Evolutionary conservation across 2,888 invertebrate species (phyloP).

Genomic region (Synanthedon andrenaeformis): DNA sequence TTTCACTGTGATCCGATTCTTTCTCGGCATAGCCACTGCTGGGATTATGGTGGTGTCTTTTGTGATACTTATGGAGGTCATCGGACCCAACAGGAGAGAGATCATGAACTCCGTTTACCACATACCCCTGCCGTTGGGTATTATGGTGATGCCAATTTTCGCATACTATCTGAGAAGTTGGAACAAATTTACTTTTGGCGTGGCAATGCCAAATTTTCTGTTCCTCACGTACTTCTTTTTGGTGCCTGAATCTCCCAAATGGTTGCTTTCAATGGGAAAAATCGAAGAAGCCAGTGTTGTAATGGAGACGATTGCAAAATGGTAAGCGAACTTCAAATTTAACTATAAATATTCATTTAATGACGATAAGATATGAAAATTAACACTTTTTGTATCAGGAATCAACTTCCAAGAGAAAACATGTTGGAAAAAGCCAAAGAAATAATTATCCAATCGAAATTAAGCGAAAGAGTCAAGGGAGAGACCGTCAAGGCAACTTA

Average conservation of each 20-base stretch:
- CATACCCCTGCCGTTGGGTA: conserved; percentile 69
- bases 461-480: background rate
- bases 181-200: conserved; percentile 67
- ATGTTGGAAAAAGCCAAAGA: background rate
- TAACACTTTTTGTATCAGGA: background rate
- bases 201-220: conserved; percentile 59
- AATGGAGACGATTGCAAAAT: conserved; percentile 66
- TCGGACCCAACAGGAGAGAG: conserved; percentile 43
- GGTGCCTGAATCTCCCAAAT: conserved; percentile 77
- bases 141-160: conserved; percentile 60
- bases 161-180: conserved; percentile 69
- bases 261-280: conserved; percentile 73
- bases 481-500: background rate
- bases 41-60: conserved; percentile 72
- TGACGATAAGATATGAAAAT: background rate
- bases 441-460: background rate
- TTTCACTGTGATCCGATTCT: conserved; percentile 1
- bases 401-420: background rate
- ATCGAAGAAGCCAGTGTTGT: conserved; percentile 66
- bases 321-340: conserved; percentile 3
- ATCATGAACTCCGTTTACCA: conserved; percentile 64
- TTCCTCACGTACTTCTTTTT: conserved; percentile 71
- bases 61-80: conserved; percentile 66
- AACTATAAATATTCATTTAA: background rate
- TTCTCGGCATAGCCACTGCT: background rate